Evolutionary conservation across 2,797 vertebrate species (phyloP), one percentile per base, ranked within the genome.

Genomic region (Diplodus puntazzo): DNA sequence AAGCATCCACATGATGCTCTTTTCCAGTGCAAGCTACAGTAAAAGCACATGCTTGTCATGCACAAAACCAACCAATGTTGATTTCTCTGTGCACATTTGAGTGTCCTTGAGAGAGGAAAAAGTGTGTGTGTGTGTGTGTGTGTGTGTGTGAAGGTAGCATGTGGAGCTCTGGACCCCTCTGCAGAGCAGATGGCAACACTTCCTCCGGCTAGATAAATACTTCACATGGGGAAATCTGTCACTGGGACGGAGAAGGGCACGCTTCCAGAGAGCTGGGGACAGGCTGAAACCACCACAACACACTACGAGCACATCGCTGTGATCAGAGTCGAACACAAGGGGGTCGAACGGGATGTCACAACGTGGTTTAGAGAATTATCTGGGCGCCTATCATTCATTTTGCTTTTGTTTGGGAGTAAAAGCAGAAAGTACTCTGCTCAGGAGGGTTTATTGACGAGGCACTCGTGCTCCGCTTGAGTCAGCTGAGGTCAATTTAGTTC

Each of bases 191-290:
- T 95, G 94, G 94, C 89, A 27, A 75, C 82, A 86, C 81, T 90
- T 95, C 92, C 90, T 92, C 89, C 30, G 80, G 92, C 85, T 88
- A 87, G 78, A 93, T 91, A 91, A 93, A 94, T 94, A 91, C 90
- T 93, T 92, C 86, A 91, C 77, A 85, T 81, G 73, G 80, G 80
- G 87, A 91, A 91, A 92, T 91, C 88, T 91, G 91, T 90, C 82
- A 84, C 74, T 11, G 77, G 87, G 87, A 92, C 76, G 71, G 85
- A 71, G 84, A 83, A 89, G 90, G 90, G 84, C 90, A 83, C 3
- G 25, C 14, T 65, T 87, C 88, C 87, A 90, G 80, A 82, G 73
- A 76, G 77, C 58, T 21, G 2, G 77, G 80, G 83, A 90, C 74
- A 54, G 74, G 66, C 80, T 75, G 75, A 84, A 70, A 69, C 75